phyloP scores from a whole-genome alignment of 2,797 vertebrate genomes.

The Enteromius viviparus region DNA sequence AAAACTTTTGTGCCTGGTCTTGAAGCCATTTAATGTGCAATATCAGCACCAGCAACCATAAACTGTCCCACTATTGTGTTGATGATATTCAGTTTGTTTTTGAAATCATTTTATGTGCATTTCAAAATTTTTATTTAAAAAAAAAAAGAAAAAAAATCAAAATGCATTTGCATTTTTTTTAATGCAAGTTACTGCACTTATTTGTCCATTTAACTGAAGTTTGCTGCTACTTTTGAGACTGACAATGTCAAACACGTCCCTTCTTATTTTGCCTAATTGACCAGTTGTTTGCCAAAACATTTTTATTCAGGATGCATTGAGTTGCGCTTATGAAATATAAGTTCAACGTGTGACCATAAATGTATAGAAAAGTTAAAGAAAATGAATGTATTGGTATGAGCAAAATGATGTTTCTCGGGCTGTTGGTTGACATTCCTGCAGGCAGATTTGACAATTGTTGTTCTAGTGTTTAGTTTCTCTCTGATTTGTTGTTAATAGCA shows the following conservation, averaged over 20 bases:
- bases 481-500: background rate
- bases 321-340: constrained; percentile 6
- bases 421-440: constrained; percentile 20
- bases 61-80: constrained; percentile 12
- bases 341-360: background rate
- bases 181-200: constrained; percentile 6
- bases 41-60: background rate
- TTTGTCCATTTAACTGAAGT: constrained; percentile 5
- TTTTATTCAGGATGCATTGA: background rate
- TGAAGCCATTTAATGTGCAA: background rate
- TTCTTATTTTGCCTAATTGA: background rate
- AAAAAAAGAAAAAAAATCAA: background rate
- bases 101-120: constrained; percentile 15
- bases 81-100: constrained; percentile 3
- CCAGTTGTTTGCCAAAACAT: background rate
- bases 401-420: constrained; percentile 10
- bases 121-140: background rate
- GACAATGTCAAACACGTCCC: background rate
- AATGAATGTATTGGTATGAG: constrained; percentile 27
- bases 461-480: constrained; percentile 3
- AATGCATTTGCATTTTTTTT: constrained; percentile 1
- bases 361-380: constrained; percentile 1
- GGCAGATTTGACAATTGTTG: background rate
- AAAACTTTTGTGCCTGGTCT: background rate
- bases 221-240: background rate